Conservation (phyloP, 2,113 vertebrate species). For the Pelodiscus sinensis region DNA sequence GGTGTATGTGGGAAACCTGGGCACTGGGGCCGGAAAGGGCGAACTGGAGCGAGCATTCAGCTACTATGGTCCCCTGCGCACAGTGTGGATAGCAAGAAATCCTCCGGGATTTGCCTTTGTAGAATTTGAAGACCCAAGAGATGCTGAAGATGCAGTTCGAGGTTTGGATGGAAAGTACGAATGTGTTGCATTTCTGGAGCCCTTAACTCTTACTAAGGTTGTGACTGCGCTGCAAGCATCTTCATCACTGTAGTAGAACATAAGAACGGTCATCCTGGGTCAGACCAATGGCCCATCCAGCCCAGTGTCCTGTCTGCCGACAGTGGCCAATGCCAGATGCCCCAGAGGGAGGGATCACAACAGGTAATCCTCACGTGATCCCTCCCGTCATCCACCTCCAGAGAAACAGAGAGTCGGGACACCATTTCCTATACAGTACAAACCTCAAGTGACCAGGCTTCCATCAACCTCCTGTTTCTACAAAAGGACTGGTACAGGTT, state of each 20-base stretch:
- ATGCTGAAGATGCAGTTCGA: constrained; percentile 85
- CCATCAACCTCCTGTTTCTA: background rate
- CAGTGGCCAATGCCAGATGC: too few species aligned
- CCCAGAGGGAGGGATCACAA: too few species aligned
- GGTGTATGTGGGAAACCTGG: constrained; percentile 91
- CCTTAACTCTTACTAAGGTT: background rate
- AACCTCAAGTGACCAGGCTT: background rate
- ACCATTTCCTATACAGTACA: background rate
- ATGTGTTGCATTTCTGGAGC: background rate
- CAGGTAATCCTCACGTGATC: too few species aligned
- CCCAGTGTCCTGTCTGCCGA: too few species aligned
- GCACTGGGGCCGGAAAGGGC: constrained; percentile 88
- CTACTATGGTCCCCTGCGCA: constrained; percentile 89
- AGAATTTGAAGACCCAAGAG: constrained; percentile 87
- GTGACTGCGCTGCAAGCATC: background rate
- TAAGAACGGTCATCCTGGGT: too few species aligned
- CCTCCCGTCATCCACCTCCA: too few species aligned
- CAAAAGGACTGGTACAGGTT: background rate
- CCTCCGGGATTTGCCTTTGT: constrained; percentile 91
- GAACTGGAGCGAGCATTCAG: constrained; percentile 91
- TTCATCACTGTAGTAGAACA: too few species aligned
- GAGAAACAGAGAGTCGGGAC: too few species aligned
- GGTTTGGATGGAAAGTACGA: constrained; percentile 89
- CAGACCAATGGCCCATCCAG: too few species aligned
- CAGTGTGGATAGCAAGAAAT: constrained; percentile 91